Base-by-base conservation (phyloP, 2,797 vertebrate genomes). In the Spea hammondii region DNA sequence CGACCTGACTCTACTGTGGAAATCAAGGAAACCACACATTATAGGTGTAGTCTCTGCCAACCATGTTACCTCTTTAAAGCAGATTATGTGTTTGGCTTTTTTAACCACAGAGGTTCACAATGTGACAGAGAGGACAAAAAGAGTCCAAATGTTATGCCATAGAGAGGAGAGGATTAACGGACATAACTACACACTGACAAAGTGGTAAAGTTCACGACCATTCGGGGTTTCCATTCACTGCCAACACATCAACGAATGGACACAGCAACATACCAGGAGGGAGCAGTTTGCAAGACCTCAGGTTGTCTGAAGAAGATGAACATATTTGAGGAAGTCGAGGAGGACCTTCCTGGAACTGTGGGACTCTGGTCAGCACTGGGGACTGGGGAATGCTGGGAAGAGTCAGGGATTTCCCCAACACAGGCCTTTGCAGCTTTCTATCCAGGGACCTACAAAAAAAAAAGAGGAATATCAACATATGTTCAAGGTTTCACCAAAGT, bases 361-460 rank as follows among this genome's bases (percentile, higher is more conserved):
- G 90, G 66, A 93, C 87, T 62, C 94, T 91, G 88, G 91, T 91
- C 73, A 94, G 89, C 0, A 94, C 91, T 0, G 96, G 95, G 1
- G 95, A 97, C 93, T 96, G 95, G 0, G 95, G 96, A 85, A 97
- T 97, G 92, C 95, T 97, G 86, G 96, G 95, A 74, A 97, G 91
- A 0, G 96, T 96, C 5, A 91, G 93, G 0, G 95, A 95, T 86
- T 96, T 96, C 17, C 94, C 94, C 88, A 96, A 89, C 12, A 95
- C 83, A 0, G 95, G 95, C 83, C 95, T 91, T 90, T 94, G 95
- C 65, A 92, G 87, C 82, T 94, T 95, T 70, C 94, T 92, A 86
- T 96, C 96, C 86, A 96, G 86, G 0, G 95, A 96, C 91, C 96
- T 97, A 87, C 7, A 51, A 57, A 12, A 46, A 62, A 74, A 5